Base-by-base conservation (phyloP, 2,888 invertebrate species). In the Sialis lutaria region DNA sequence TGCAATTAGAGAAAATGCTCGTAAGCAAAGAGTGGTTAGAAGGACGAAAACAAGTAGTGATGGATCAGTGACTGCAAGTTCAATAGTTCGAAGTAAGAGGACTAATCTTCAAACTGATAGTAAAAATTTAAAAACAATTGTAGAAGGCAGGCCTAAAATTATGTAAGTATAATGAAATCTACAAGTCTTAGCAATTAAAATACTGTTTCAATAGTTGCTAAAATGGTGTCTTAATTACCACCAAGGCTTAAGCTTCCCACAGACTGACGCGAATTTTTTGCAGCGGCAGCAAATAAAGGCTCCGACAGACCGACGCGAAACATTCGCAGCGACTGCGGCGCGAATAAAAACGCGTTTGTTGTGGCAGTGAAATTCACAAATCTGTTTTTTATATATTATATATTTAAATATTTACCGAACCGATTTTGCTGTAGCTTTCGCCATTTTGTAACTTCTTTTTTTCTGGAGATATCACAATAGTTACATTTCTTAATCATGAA, bases 1-100 rank as follows among this genome's bases (percentile, higher is more conserved):
- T 1, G 55, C 58, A 6, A 60, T 56, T 49, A 52, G 56, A 10
- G 64, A 62, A 47, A 61, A 61, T 7, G 49, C 57, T 1, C 53
- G 65, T 33, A 66, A 65, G 51, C 65, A 63, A n/a, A 55, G 65
- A 44, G 50, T 63, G 50, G 55, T 63, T n/a, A 60, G 60, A 52
- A 64, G 63, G 51, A 61, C 60, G 2, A 65, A 64, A 56, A 53
- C 59, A 0, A 49, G 58, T 22, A 61, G 63, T 47, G 48, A 60
- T 30, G 58, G 56, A 4, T 53, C 60, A 31, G 57, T 56, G 5
- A 61, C 58, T 50, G 60, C 61, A 22, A 22, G 22, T 22, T 22
- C 22, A 13, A 37, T 58, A 32, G 62, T 62, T 45, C 49, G 60
- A 45, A 54, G 50, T 44, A 60, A 58, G 49, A 58, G 50, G 43